These are phyloP conservation scores for Odontamblyopus rebecca DNA, from an alignment of 2,797 vertebrate genomes.

Conservation along the genomic window DNA sequence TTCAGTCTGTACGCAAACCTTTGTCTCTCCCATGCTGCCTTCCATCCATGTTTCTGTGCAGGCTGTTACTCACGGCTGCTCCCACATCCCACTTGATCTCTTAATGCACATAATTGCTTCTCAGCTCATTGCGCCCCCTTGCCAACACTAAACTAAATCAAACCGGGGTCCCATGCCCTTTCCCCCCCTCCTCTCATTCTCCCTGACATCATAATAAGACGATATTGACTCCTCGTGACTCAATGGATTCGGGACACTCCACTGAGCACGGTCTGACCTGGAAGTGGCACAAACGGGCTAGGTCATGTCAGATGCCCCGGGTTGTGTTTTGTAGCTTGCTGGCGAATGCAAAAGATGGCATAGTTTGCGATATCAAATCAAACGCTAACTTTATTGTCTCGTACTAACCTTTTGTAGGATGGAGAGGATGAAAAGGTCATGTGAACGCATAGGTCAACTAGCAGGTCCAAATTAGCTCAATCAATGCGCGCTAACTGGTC, in stretches of 20 bases:
- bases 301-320: constrained; percentile 39
- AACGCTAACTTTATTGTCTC: background rate
- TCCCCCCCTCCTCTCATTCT: constrained; percentile 33
- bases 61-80: constrained; percentile 29
- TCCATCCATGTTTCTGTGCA: constrained; percentile 16
- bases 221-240: constrained; percentile 62
- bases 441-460: background rate
- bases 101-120: constrained; percentile 71
- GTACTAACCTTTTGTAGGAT: background rate
- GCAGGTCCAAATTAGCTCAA: background rate
- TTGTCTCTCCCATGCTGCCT: background rate
- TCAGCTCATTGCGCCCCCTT: constrained; percentile 65
- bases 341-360: background rate
- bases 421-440: constrained; percentile 2
- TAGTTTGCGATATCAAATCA: background rate
- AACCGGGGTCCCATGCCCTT: constrained; percentile 44
- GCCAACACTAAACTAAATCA: constrained; percentile 65
- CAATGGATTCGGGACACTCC: constrained; percentile 48
- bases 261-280: constrained; percentile 26
- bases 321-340: background rate
- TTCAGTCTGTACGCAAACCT: background rate
- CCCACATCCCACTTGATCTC: constrained; percentile 59
- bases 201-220: constrained; percentile 59
- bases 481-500: background rate
- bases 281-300: constrained; percentile 23